These are phyloP conservation scores for Chaetophractus vellerosus DNA, from an alignment of 2,797 vertebrate genomes.

Conservation along the genomic window DNA sequence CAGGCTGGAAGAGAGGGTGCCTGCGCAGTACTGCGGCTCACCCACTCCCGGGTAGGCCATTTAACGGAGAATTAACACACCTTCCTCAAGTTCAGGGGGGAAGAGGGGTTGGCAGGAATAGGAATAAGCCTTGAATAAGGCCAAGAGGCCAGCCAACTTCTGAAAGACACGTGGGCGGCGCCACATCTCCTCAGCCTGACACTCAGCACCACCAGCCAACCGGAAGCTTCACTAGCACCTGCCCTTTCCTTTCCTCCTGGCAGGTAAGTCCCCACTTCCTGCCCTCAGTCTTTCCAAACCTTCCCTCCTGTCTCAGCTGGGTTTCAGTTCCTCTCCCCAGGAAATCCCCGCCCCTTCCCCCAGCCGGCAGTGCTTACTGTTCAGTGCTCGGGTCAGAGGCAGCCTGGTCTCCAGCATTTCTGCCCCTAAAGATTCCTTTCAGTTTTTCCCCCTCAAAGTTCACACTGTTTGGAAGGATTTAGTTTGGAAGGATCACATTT, in stretches of 20 bases:
- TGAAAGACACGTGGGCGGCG: neutral
- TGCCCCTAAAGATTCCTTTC: neutral
- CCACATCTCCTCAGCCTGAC: neutral
- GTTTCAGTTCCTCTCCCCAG: neutral
- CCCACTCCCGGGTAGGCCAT: neutral
- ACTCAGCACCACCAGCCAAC: neutral
- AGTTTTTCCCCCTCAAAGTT: neutral
- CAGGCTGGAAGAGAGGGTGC: neutral
- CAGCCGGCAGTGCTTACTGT: neutral
- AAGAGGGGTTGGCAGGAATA: neutral
- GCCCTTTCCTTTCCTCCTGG: neutral
- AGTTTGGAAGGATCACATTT: neutral
- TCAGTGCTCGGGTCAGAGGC: neutral
- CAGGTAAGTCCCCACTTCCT: fast-evolving
- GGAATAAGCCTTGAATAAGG: neutral
- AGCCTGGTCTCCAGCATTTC: neutral
- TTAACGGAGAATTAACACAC: neutral
- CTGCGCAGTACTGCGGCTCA: neutral
- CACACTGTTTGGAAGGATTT: neutral
- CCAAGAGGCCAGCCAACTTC: neutral
- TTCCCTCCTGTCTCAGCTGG: neutral
- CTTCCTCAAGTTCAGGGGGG: neutral
- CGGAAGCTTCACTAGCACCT: neutral
- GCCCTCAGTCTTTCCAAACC: neutral
- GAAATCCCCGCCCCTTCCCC: neutral